phyloP scores from a whole-genome alignment of 2,113 vertebrate genomes.

The Passer domesticus region DNA sequence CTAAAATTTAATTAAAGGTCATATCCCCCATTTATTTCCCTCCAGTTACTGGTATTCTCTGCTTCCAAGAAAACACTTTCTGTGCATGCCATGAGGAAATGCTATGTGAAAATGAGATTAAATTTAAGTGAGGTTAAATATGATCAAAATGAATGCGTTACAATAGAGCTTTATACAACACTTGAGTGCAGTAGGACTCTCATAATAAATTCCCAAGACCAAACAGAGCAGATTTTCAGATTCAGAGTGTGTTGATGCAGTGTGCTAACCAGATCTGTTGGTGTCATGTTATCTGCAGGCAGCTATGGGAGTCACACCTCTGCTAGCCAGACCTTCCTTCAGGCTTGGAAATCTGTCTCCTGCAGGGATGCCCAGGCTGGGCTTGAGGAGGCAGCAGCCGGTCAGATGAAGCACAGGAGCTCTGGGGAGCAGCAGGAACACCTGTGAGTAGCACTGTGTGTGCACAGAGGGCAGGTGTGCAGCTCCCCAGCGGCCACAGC shows the following conservation, averaged over 20 bases:
- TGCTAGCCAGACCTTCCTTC: not conserved
- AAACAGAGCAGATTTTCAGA: not conserved
- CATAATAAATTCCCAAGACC: not conserved
- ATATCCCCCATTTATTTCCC: not conserved
- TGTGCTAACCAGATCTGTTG: not conserved
- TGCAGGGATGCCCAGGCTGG: not conserved
- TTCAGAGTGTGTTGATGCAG: not conserved
- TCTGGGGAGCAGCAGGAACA: not conserved
- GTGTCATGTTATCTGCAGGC: not conserved
- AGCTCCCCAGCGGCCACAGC: not conserved
- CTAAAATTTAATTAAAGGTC: not conserved
- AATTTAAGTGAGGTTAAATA: not conserved
- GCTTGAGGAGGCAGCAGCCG: accelerated
- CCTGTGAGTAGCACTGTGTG: not conserved
- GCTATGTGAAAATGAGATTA: not conserved
- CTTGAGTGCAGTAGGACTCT: not conserved
- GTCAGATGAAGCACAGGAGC: not conserved
- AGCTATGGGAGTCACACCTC: not conserved
- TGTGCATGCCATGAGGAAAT: not conserved
- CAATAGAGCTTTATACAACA: not conserved
- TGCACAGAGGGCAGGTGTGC: not conserved
- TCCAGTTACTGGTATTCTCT: not conserved
- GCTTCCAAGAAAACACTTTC: not conserved
- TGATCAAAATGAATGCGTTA: not conserved
- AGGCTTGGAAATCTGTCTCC: not conserved